Evolutionary conservation across 2,888 invertebrate species (phyloP), one percentile per base, ranked within the genome.

Genomic region (Copidosoma aretas): DNA sequence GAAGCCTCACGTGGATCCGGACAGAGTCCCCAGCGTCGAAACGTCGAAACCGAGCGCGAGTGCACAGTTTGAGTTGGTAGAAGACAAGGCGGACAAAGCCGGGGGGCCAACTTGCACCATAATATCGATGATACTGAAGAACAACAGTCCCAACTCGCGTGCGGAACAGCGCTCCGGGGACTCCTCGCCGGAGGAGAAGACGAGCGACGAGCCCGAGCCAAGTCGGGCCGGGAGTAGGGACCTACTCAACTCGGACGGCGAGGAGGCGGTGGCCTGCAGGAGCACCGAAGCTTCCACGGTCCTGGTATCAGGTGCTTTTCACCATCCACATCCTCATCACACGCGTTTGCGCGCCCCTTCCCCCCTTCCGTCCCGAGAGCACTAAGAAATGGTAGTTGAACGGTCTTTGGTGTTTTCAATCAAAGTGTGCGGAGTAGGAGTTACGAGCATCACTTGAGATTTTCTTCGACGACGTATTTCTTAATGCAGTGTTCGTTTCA

Each of bases 41-140:
- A 32, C 3, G 3, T 46, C 12, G 17, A 46, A 12, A 4, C 12
- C 43, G 43, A 46, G 43, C 43, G 43, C 43, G 43, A 4, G 17
- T 10, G 56, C n/a, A n/a, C n/a, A n/a, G n/a, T n/a, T 32, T n/a
- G 17, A 32, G n/a, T 8, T 17, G n/a, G 43, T 10, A 12, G n/a
- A 19, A 1, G 22, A 22, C 1, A 49, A 60, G 32, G 22, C 43
- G n/a, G 25, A 8, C 15, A n/a, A 52, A 17, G 19, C 5, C 15
- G 54, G 60, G 4, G 59, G 21, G 21, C 52, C 39, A 0, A 74
- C 76, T 8, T 81, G 81, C 39, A 73, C 78, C 1, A 73, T 81
- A 0, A 78, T 81, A 5, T 81, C 81, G 0, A 80, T 78, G 4
- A 77, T 81, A 63, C 81, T 81, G 0, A 81, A 81, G 62, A 81